A percentile compares a stretch with the other conserved stretches of the same genome.
These are phyloP conservation scores for Napeogenes sylphis DNA, from an alignment of 2,888 invertebrate species.

Conservation along the genomic window DNA sequence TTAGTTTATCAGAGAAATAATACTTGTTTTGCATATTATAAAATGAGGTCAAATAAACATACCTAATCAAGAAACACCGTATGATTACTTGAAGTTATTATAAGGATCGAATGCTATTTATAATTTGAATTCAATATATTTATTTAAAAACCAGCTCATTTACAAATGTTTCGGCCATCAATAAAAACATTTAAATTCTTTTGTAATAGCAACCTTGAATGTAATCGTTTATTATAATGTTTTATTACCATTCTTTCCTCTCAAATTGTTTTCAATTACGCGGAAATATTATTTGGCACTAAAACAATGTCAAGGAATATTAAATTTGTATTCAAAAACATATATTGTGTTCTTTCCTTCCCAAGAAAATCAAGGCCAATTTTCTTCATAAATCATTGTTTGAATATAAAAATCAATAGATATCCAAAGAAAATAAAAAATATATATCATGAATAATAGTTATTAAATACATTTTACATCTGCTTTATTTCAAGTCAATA, in stretches of 20 bases:
- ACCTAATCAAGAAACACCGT: background rate
- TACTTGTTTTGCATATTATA: background rate
- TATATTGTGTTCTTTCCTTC: slow-evolving; percentile 42
- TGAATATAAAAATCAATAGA: background rate
- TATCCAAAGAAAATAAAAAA: background rate
- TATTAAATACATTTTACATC: too few relatives aligned
- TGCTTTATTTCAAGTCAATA: too few relatives aligned
- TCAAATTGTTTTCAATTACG: slow-evolving; percentile 17
- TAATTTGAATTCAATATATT: background rate
- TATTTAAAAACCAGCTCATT: background rate
- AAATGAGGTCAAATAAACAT: slow-evolving; percentile 3
- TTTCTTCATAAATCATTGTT: background rate
- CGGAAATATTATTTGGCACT: slow-evolving; percentile 20
- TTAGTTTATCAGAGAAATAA: background rate
- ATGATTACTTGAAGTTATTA: too few relatives aligned
- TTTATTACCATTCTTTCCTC: slow-evolving; percentile 24
- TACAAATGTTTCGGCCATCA: background rate
- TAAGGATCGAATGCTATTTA: too few relatives aligned
- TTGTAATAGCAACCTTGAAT: slow-evolving; percentile 2
- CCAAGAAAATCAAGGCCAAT: slow-evolving; percentile 41
- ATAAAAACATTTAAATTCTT: background rate
- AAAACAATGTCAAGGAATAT: slow-evolving; percentile 53
- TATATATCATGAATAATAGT: background rate
- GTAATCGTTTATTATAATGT: background rate
- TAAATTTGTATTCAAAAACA: slow-evolving; percentile 46